Base-by-base conservation (phyloP, 2,113 vertebrate genomes). In the Misgurnus anguillicaudatus region DNA sequence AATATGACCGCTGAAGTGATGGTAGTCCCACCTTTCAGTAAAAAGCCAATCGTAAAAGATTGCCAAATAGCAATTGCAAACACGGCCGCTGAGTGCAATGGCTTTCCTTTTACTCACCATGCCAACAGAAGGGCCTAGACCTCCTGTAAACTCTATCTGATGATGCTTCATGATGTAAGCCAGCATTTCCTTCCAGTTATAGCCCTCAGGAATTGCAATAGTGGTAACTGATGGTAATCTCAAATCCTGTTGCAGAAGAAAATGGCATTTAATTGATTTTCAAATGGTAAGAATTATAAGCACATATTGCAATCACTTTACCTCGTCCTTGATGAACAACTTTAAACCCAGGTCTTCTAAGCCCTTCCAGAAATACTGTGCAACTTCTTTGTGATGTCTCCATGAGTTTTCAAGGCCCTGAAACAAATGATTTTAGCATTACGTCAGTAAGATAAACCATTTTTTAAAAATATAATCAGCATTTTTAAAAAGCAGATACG, bases 221-320 rank as follows among this genome's bases (percentile, higher is more conserved):
- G 96, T 94, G 86, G 96, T 99, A 78, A 99, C 85, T 0, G 97
- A 98, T 57, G 97, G 97, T 45, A 99, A 94, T 17, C 97, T 94
- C 0, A 91, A 74, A 62, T 91, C 89, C 93, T 94, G 13, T 83
- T 17, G 71, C 19, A 9, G 17, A 42, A 70, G 41, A 55, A 3
- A 60, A 13, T 8, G 51, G 7, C 38, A 21, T 39, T 48, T 13
- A 65, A 9, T 3, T 17, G 19, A 21, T 21, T 47, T 72, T 10
- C n/a, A n/a, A 2, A 57, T 57, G n/a, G 19, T 19, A 17, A 57
- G 53, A 57, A 19, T 19, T 13, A 51, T 51, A 51, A 19, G n/a
- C 53, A 19, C 53, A 57, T 9, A 3, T 19, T 19, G n/a, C 53
- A 19, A 8, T 69, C 60, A 7, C 3, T 93, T 87, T 77, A 98